A percentile compares a stretch with the other conserved stretches of the same genome.
phyloP scores from a whole-genome alignment of 2,888 invertebrate genomes.

The Parasteatoda lunata region DNA sequence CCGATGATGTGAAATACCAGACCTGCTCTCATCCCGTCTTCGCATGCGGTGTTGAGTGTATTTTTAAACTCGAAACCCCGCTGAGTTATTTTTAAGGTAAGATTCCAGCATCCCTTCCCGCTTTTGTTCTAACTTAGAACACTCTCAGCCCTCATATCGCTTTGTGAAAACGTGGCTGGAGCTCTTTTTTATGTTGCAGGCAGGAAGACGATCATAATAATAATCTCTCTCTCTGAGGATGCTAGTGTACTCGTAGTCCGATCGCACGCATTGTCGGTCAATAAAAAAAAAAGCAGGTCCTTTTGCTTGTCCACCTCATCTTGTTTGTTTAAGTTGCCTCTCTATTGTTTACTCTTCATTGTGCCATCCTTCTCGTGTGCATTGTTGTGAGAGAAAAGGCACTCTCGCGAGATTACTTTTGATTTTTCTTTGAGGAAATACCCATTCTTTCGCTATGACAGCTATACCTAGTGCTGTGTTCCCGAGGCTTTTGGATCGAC shows the following conservation, averaged over 20 bases:
- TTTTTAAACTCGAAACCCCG: conserved; percentile 47
- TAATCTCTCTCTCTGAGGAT: conserved; percentile 29
- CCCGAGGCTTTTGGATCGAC: conserved; percentile 61
- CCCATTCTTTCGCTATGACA: conserved; percentile 25
- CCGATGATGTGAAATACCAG: conserved; percentile 35
- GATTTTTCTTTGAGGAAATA: background rate
- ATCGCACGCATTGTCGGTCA: conserved; percentile 31
- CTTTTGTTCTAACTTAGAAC: conserved; percentile 24
- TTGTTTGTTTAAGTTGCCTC: background rate
- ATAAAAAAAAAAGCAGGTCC: conserved; percentile 20
- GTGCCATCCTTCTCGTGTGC: background rate
- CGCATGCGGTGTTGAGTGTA: conserved; percentile 21
- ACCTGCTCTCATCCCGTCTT: conserved; percentile 17
- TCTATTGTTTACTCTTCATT: conserved; percentile 4
- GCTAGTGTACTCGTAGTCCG: conserved; percentile 60
- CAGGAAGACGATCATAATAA: conserved; percentile 44
- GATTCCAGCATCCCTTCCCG: conserved; percentile 14
- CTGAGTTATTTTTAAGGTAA: conserved; percentile 45
- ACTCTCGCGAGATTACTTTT: background rate
- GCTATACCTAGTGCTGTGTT: conserved; percentile 61
- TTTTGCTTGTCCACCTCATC: conserved; percentile 22
- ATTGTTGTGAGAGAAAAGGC: conserved; percentile 1
- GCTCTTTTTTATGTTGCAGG: conserved; percentile 7
- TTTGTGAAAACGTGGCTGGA: background rate
- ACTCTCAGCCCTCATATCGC: background rate